A percentile compares a stretch with the other conserved stretches of the same genome.
phyloP scores from a whole-genome alignment of 2,888 invertebrate genomes.

The Kryphioiulus occultus region DNA sequence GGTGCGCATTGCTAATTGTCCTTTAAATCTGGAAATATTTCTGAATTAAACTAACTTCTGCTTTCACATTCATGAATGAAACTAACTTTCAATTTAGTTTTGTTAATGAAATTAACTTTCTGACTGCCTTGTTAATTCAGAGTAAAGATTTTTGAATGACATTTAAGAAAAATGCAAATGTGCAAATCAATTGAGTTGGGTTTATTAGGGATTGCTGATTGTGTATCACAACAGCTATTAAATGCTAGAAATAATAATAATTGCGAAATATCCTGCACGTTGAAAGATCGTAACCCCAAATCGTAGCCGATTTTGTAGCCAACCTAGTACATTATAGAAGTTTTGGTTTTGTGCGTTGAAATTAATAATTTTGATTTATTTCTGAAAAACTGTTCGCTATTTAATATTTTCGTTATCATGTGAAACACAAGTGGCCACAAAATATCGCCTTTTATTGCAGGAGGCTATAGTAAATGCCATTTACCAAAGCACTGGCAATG shows the following conservation, averaged over 20 bases:
- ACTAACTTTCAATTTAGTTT: too few relatives aligned
- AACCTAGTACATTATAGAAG: neutral
- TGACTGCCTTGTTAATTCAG: too few relatives aligned
- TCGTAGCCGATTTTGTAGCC: neutral
- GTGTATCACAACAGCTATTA: too few relatives aligned
- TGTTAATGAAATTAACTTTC: too few relatives aligned
- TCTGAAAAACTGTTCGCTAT: neutral
- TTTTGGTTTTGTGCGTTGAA: neutral
- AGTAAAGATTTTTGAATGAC: too few relatives aligned
- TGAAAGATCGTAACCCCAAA: neutral
- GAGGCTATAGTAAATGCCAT: slow-evolving; percentile 54
- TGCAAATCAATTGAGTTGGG: too few relatives aligned
- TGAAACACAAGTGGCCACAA: slow-evolving; percentile 27
- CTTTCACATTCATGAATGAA: too few relatives aligned
- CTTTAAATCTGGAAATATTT: too few relatives aligned
- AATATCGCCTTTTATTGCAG: slow-evolving; percentile 52
- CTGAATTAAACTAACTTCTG: too few relatives aligned
- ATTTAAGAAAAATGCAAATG: too few relatives aligned
- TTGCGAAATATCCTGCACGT: slow-evolving; percentile 5
- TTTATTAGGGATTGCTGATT: too few relatives aligned
- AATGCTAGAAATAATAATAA: neutral
- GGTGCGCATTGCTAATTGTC: too few relatives aligned
- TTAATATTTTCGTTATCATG: neutral
- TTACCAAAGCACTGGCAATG: slow-evolving; percentile 53
- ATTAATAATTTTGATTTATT: neutral